Base-by-base conservation (phyloP, 1,140 invertebrate genomes). In the Lasioglossum albipes region DNA sequence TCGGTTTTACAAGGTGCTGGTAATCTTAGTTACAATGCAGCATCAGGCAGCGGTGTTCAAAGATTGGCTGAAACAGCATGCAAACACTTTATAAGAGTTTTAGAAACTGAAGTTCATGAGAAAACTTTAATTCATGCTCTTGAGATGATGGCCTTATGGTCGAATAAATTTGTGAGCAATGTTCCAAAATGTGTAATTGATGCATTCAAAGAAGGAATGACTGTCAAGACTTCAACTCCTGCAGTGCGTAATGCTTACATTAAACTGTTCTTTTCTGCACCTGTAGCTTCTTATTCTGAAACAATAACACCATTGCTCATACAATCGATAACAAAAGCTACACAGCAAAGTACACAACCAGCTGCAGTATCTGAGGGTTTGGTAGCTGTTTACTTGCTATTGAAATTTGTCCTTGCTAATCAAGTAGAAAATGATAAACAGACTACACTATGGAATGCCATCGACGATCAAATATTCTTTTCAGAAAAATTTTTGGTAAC, bases 81-180 rank as follows among this genome's bases (percentile, higher is more conserved):
- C 2, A 94, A 95, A 57, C 94, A 96, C 78, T 96, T 98, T 89
- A 94, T 96, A 20, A 96, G 97, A 89, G 95, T 98, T 31, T 93
- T 99, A 31, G 97, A 98, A 89, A 95, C 95, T 52, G 98, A 99
- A 95, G 97, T 97, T 69, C 98, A 99, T 92, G 98, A 99, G 93
- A 97, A 97, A 86, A 98, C 97, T 3, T 91, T 99, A 41, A 95
- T 97, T 80, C 95, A 96, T 85, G 95, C 96, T 7, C 93, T 99
- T 10, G 95, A 97, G 84, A 96, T 96, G 95, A 95, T 98, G 91
- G 94, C 95, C 13, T 88, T 96, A 12, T 99, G 98, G 98, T 95
- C 96, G 68, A 87, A 91, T 7, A 96, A 96, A 88, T 96, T 97
- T 82, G 92, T 89, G 2, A 94, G 93, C n/a, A 93, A 95, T 79